phyloP scores from a whole-genome alignment of 2,888 invertebrate species.

The Pantelozetes paolii region DNA sequence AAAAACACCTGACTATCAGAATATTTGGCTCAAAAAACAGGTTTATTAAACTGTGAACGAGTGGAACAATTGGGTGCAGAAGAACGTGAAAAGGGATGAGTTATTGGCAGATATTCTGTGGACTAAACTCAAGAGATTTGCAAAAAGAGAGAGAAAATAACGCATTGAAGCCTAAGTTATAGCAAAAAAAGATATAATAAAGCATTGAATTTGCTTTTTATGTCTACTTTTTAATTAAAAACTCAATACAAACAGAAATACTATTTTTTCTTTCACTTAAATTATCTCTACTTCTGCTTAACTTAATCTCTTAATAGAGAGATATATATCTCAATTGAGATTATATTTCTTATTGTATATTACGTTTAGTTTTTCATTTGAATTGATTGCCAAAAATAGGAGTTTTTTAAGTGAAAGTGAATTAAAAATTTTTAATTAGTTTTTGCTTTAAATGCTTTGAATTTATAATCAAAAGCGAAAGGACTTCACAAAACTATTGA shows the following conservation, averaged over 20 bases:
- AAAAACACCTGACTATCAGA: slow-evolving; percentile 30
- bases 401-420: neutral
- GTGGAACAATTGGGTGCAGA: neutral
- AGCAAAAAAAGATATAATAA: neutral
- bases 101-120: slow-evolving; percentile 9
- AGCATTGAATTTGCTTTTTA: neutral
- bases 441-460: neutral
- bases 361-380: neutral
- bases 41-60: slow-evolving; percentile 7
- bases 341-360: neutral
- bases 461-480: too few species aligned
- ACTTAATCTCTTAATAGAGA: neutral
- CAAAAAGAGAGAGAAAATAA: neutral
- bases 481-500: too few species aligned
- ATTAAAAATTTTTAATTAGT: neutral
- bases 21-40: too few species aligned
- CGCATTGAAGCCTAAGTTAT: slow-evolving; percentile 7
- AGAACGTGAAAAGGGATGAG: slow-evolving; percentile 18
- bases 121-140: neutral
- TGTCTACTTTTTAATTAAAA: slow-evolving; percentile 11
- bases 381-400: slow-evolving; percentile 5
- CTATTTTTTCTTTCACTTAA: neutral
- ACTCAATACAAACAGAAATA: neutral
- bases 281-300: neutral
- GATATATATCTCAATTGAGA: neutral